A percentile compares a stretch with the other conserved stretches of the same genome.
These are phyloP conservation scores for Pammene aurita DNA, from an alignment of 2,888 invertebrate genomes.

Conservation along the genomic window DNA sequence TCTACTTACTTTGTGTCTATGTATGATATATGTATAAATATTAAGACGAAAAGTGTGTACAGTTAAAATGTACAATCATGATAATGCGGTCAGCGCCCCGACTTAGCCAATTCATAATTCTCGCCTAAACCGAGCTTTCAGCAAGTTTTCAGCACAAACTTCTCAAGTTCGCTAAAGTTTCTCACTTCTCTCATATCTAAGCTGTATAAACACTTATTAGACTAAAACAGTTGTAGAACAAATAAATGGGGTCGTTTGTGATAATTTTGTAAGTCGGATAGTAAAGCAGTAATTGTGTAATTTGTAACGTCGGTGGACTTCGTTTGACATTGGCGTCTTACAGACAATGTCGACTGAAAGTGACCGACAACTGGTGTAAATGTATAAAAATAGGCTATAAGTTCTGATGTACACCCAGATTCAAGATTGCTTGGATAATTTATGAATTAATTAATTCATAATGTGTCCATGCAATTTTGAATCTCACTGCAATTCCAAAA, in stretches of 20 bases:
- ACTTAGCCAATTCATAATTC: constrained; percentile 27
- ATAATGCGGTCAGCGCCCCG: constrained; percentile 13
- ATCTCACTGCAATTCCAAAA: too few species aligned
- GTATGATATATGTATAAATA: background rate
- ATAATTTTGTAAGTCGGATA: background rate
- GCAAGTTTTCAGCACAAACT: constrained; percentile 16
- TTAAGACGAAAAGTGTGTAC: too few species aligned
- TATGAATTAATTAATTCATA: too few species aligned
- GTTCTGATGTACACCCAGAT: too few species aligned
- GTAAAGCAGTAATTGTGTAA: background rate
- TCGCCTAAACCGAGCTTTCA: constrained; percentile 14
- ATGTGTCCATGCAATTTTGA: too few species aligned
- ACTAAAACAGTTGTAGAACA: background rate
- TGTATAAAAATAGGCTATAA: background rate
- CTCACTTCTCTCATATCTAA: constrained; percentile 6
- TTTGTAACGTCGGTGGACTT: too few species aligned
- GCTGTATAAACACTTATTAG: constrained; percentile 14
- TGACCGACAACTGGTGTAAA: background rate
- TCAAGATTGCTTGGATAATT: too few species aligned
- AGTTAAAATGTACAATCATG: background rate
- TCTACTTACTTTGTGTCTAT: too few species aligned
- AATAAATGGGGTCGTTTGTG: background rate
- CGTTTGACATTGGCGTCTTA: background rate
- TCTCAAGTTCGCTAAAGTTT: constrained; percentile 17
- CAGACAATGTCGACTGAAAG: constrained; percentile 1